phyloP scores from a whole-genome alignment of 2,797 vertebrate species.

The Lagodon rhomboides region DNA sequence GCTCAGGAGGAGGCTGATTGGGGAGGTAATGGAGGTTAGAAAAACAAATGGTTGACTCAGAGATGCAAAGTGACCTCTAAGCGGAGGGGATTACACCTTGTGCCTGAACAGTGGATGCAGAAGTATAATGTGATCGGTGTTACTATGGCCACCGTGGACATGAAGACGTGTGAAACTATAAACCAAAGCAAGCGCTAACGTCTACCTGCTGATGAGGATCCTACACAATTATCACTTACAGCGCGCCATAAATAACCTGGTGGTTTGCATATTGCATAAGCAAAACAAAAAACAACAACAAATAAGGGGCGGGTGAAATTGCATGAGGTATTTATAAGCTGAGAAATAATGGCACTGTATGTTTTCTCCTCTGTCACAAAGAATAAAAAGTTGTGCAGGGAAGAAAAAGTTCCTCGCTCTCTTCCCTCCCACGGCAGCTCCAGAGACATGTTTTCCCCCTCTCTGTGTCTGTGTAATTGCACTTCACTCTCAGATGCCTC shows the following conservation, averaged over 20 bases:
- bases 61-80: constrained; percentile 21
- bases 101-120: constrained; percentile 7
- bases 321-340: constrained; percentile 52
- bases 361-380: constrained; percentile 40
- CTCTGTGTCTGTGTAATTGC: constrained; percentile 76
- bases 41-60: constrained; percentile 35
- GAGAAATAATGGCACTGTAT: constrained; percentile 29
- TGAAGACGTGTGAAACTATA: constrained; percentile 15
- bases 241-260: constrained; percentile 55
- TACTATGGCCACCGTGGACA: not conserved
- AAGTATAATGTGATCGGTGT: not conserved
- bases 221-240: constrained; percentile 56
- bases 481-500: constrained; percentile 77
- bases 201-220: constrained; percentile 48
- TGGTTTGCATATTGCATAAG: constrained; percentile 65
- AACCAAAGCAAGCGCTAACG: constrained; percentile 4
- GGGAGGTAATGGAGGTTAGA: constrained; percentile 17
- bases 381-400: constrained; percentile 61
- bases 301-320: constrained; percentile 40
- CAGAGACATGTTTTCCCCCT: constrained; percentile 56
- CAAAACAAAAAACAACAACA: constrained; percentile 55
- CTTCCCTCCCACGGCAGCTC: constrained; percentile 54
- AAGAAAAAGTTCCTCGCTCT: constrained; percentile 47
- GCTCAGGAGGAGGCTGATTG: constrained; percentile 18
- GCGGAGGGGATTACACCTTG: not conserved